Conservation (phyloP, 2,113 vertebrate genomes). For the Eira barbara region DNA sequence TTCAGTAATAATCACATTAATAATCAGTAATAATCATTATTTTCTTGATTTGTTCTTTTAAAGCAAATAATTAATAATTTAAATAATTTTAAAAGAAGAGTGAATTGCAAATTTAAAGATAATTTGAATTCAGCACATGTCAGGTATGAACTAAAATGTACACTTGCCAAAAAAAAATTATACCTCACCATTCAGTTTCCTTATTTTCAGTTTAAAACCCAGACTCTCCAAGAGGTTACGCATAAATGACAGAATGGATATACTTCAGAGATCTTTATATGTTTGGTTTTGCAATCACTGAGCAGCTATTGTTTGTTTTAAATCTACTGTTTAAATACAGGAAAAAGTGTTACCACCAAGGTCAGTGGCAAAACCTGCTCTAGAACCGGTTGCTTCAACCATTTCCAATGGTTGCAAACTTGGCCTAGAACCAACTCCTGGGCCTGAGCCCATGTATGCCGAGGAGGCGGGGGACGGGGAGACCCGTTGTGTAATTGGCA, state of each 20-base stretch:
- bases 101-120: neutral
- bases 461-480: fast-evolving
- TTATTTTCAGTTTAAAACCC: neutral
- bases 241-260: neutral
- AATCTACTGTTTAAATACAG: neutral
- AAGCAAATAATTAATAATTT: neutral
- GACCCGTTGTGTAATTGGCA: neutral
- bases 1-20: neutral
- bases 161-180: neutral
- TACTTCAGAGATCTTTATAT: neutral
- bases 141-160: neutral
- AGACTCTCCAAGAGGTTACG: neutral
- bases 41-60: neutral
- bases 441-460: fast-evolving
- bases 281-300: neutral
- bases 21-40: neutral
- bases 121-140: neutral
- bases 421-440: neutral
- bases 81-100: neutral
- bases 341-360: neutral
- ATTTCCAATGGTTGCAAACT: neutral
- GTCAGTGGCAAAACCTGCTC: neutral
- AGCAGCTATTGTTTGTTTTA: neutral
- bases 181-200: neutral
- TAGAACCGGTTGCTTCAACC: neutral